phyloP scores from a whole-genome alignment of 2,888 invertebrate genomes.

The Melieria picta region DNA sequence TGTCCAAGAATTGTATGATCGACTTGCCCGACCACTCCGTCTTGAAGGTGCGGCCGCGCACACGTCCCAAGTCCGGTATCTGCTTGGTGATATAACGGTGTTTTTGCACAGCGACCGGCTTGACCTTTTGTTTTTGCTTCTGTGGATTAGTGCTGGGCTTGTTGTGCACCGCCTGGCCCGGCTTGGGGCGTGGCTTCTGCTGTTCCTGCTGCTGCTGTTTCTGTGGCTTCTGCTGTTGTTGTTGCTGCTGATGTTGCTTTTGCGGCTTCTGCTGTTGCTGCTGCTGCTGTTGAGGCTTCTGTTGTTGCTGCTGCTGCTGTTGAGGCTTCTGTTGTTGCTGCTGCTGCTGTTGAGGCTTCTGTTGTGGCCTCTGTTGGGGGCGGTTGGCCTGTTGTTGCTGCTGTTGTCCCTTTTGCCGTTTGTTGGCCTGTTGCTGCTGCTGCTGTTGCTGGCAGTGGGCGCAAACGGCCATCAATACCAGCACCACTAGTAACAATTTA shows the following conservation, averaged over 20 bases:
- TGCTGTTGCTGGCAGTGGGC: slow-evolving; percentile 34
- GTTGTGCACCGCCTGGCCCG: neutral
- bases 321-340: slow-evolving; percentile 12
- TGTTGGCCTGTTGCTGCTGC: neutral
- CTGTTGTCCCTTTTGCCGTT: slow-evolving; percentile 1
- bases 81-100: slow-evolving; percentile 44
- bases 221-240: slow-evolving; percentile 15
- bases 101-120: slow-evolving; percentile 2
- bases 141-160: slow-evolving; percentile 25
- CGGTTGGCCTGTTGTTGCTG: neutral
- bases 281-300: neutral
- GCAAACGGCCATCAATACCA: slow-evolving; percentile 18
- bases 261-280: neutral
- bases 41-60: slow-evolving; percentile 53
- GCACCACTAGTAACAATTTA: slow-evolving; percentile 15
- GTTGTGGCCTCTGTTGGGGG: neutral
- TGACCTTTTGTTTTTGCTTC: slow-evolving; percentile 14
- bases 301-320: slow-evolving; percentile 36
- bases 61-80: slow-evolving; percentile 54
- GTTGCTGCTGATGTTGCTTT: slow-evolving; percentile 27
- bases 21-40: slow-evolving; percentile 56
- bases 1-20: slow-evolving; percentile 60
- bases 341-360: slow-evolving; percentile 26
- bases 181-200: neutral
- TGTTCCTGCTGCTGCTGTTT: slow-evolving; percentile 14